Base-by-base conservation (phyloP, 1,140 invertebrate species). In the Lepeophtheirus salmonis region DNA sequence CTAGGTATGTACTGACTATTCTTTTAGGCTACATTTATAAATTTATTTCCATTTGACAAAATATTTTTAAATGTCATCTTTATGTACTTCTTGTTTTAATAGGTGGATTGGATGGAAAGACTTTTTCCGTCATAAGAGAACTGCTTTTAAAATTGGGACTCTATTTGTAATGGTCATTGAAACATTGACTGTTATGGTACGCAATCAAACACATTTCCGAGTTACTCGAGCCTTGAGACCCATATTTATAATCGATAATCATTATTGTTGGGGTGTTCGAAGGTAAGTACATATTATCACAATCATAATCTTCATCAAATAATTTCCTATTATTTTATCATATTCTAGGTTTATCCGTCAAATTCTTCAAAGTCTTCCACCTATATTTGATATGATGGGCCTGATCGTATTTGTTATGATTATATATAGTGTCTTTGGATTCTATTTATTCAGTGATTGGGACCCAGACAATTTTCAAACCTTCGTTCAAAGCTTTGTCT, bases 361-460 rank as follows among this genome's bases (percentile, higher is more conserved):
- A 69, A 73, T 77, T 25, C 72, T 92, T 52, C 85, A 89, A 72
- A 86, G 84, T 1, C 67, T 91, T 65, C 86, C 86, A 23, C 86
- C 87, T 1, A 90, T 90, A 66, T 70, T 90, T 56, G 87, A 91
- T 68, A 89, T 91, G 84, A 70, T 92, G 60, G 77, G 82, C 18
- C 75, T 91, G 48, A 71, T 90, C 13, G 72, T 91, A 64, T 90
- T 91, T 70, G 86, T 89, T 67, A 83, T 92, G 63, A 76, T 82
- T 3, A 82, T 86, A 21, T 92, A 89, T 67, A 82, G 84, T 51
- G 73, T 90, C 23, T 67, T 86, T 52, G 86, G 84, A 1, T 89
- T 83, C 69, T 90, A 85, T 69, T 70, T 91, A 62, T 90, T 90
- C 70, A 79, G 77, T 55, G 75, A 73, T 63, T 16, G 21, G 23